Evolutionary conservation across 2,797 vertebrate genomes (phyloP).

Genomic region (Sorex maritimensis): DNA sequence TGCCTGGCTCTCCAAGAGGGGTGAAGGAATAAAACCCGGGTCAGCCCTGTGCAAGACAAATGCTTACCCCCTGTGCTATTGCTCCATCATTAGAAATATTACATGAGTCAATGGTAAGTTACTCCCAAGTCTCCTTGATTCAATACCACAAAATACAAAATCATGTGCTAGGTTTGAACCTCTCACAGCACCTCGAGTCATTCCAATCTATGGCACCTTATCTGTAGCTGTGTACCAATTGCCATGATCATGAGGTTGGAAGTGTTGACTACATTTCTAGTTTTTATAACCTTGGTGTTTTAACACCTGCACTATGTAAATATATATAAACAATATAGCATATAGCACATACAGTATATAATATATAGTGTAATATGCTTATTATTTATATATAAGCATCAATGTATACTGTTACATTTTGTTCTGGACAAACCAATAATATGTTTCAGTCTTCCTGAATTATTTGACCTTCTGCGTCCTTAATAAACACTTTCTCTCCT

Average conservation of each 20-base stretch:
- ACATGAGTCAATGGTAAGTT: neutral
- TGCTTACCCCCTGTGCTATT: too few relatives aligned
- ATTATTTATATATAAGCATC: neutral
- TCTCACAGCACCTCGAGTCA: too few relatives aligned
- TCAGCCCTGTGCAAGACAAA: too few relatives aligned
- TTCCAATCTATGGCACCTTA: neutral
- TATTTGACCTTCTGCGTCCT: neutral
- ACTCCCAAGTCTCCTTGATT: neutral
- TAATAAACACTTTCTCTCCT: neutral
- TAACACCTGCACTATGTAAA: neutral
- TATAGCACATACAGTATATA: too few relatives aligned
- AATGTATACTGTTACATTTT: too few relatives aligned
- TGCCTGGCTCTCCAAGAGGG: too few relatives aligned
- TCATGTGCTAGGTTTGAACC: accelerated
- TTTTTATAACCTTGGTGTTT: neutral
- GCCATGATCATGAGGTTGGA: accelerated
- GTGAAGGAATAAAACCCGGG: too few relatives aligned
- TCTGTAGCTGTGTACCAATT: neutral
- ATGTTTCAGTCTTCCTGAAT: neutral
- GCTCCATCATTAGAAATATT: neutral
- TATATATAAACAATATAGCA: too few relatives aligned
- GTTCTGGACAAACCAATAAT: neutral
- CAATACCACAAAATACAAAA: neutral
- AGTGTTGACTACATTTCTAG: neutral
- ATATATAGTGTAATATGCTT: neutral